Evolutionary conservation across 23 tunicate genomes (phyloP), one percentile per base, ranked within the genome.

Genomic region (Trididemnum miniatum): DNA sequence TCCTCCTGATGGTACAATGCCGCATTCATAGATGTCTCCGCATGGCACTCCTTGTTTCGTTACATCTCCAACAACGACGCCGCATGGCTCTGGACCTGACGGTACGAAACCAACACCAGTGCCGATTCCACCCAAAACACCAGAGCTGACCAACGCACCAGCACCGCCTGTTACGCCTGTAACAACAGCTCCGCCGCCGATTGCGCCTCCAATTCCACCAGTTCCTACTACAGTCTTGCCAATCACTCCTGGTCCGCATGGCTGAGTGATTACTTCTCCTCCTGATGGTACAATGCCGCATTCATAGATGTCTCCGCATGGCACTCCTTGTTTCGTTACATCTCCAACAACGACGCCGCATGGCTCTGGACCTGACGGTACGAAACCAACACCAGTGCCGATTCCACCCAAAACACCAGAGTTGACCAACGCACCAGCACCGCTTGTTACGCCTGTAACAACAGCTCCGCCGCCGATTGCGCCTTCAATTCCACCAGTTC

Each of bases 211-310:
- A 44, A 44, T 44, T 9, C 54, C 54, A 44, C 54, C 54, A 44
- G 54, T 44, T 44, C 54, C 54, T 9, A 44, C 54, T 9, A 44
- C 54, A 44, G 54, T 44, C 54, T 44, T 44, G 54, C 54, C 54
- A 44, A 44, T 44, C 54, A 44, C 54, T 44, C 54, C 54, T 44
- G 54, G 54, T 44, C 54, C 54, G 54, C 54, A 44, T 44, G 54
- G 54, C 54, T 44, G 54, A 44, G 54, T 44, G 15, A 44, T 44
- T 15, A 44, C 54, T 44, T 44, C 12, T 44, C 54, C 54, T 9
- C 54, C 54, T 44, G 54, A 44, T 44, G 54, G 54, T 44, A 44
- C 54, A 44, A 44, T 44, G 54, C 54, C 54, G 54, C 54, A 44
- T 44, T 44, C 54, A 44, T 44, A 44, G 54, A 44, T 44, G 54